These are phyloP conservation scores for Apus apus DNA, from an alignment of 2,113 vertebrate species.

Conservation along the genomic window DNA sequence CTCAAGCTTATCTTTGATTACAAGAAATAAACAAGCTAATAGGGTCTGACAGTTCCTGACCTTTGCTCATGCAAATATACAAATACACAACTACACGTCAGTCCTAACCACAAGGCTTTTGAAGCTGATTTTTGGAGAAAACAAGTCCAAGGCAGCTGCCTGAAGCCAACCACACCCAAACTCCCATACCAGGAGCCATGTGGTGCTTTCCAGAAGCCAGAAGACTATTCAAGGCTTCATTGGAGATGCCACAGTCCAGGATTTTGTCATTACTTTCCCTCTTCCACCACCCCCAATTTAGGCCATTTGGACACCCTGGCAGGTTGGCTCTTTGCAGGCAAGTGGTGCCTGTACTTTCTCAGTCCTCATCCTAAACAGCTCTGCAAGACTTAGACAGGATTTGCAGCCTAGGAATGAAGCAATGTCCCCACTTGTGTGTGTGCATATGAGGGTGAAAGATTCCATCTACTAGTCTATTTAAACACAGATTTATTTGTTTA, in stretches of 20 bases:
- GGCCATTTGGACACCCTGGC: not conserved
- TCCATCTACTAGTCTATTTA: not conserved
- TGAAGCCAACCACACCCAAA: not conserved
- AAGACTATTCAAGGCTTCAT: not conserved
- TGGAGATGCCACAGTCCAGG: not conserved
- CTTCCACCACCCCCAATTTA: not conserved
- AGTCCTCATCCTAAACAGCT: not conserved
- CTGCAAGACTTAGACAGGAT: not conserved
- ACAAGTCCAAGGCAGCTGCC: not conserved
- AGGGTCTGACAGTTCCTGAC: not conserved
- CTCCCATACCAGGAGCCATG: not conserved
- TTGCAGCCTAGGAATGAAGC: not conserved
- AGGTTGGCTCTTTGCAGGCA: not conserved
- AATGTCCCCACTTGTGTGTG: not conserved
- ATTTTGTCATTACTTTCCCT: not conserved
- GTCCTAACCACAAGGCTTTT: slow-evolving; percentile 14
- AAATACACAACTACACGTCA: not conserved
- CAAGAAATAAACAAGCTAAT: not conserved
- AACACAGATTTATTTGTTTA: not conserved
- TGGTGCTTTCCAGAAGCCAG: not conserved
- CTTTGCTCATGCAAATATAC: slow-evolving; percentile 28
- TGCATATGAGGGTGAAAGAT: slow-evolving; percentile 20
- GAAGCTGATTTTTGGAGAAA: slow-evolving; percentile 1
- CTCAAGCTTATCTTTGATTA: not conserved
- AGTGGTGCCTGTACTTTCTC: not conserved